Base-by-base conservation (phyloP, 2,113 vertebrate genomes). In the Rhombomys opimus region DNA sequence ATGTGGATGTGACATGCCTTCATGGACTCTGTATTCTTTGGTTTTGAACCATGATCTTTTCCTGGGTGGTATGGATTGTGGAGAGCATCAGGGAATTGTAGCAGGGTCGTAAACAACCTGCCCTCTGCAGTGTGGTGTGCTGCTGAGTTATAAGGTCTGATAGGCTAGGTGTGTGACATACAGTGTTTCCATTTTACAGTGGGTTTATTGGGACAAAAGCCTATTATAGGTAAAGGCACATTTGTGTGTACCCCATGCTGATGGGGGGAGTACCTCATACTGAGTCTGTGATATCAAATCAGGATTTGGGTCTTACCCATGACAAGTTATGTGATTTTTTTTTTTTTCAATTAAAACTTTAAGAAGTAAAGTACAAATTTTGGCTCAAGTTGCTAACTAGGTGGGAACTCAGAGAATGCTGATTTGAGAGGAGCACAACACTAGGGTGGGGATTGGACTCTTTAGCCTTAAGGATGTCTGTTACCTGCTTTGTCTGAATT, bases 391-490 rank as follows among this genome's bases (percentile, higher is more conserved):
- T 65, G 5, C 38, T 3, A 35, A 23, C 5, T 59, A 0, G 0
- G 41, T 41, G 23, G 84, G 89, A 91, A 32, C 61, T 11, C 1
- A 15, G 38, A 73, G 54, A 6, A 7, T 5, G 7, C n/a, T 54
- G 61, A 20, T 27, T 1, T 50, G 25, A 17, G 18, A 17, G 6
- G 46, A 20, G 59, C 2, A 4, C 0, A 11, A 0, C 5, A 0
- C 54, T n/a, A 5, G 46, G n/a, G 30, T 4, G 2, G 25, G 23
- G 30, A 4, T 46, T 61, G 3, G 59, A 89, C 63, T 7, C 80
- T 2, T 1, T 65, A 17, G 46, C 82, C 38, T 93, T 38, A 41
- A 23, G 77, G 50, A 11, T 2, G 85, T 1, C 72, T 15, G 52
- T 18, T 59, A 50, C 27, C 91, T 77, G 22, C 88, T 77, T 67